phyloP scores from a whole-genome alignment of 2,113 vertebrate genomes.

The Rattus rattus region DNA sequence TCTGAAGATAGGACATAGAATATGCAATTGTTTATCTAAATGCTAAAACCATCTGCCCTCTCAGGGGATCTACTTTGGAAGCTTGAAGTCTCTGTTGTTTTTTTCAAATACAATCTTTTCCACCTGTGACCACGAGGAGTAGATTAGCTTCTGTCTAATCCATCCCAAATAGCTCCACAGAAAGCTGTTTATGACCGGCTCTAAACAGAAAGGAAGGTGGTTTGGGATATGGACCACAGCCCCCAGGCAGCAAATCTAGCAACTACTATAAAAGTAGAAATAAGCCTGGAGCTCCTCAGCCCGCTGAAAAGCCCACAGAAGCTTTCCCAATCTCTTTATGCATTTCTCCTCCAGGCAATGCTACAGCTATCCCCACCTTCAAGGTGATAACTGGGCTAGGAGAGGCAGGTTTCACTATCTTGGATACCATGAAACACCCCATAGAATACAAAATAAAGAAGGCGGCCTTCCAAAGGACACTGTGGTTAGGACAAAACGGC shows the following conservation, averaged over 20 bases:
- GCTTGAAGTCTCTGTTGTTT: background rate
- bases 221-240: accelerated
- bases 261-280: background rate
- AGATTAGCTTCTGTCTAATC: background rate
- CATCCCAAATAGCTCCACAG: background rate
- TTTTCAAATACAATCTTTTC: background rate
- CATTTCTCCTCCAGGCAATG: background rate
- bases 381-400: background rate
- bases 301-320: background rate
- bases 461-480: background rate
- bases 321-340: background rate
- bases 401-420: background rate
- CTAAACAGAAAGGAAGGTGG: background rate
- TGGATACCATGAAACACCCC: background rate
- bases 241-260: background rate
- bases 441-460: background rate
- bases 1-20: background rate
- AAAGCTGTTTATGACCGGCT: background rate
- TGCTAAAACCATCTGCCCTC: background rate
- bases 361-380: background rate
- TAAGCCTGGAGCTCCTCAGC: background rate
- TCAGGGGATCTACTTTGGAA: background rate
- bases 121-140: background rate
- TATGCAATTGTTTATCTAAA: background rate
- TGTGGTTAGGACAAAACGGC: too few relatives aligned